These are phyloP conservation scores for Chroicocephalus ridibundus DNA, from an alignment of 2,113 vertebrate species.

Conservation along the genomic window DNA sequence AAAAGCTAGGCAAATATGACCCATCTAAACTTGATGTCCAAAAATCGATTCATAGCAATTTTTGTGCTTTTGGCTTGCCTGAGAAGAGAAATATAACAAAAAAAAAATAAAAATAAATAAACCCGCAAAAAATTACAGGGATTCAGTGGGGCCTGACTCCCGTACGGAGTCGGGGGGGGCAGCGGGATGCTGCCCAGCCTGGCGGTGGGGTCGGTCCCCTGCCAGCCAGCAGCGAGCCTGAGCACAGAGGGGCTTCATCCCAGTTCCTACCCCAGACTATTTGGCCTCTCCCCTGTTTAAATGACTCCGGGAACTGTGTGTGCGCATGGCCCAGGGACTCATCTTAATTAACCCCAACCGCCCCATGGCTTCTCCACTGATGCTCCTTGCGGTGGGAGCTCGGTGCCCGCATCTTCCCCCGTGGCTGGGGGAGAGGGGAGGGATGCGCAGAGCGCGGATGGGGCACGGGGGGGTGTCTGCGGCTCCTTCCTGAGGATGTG, in stretches of 20 bases:
- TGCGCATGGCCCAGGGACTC: fast-evolving
- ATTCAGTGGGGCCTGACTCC: not conserved
- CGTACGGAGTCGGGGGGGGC: fast-evolving
- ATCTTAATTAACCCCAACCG: fast-evolving
- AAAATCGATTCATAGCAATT: constrained; percentile 48
- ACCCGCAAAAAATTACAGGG: not conserved
- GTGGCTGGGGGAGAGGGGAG: not conserved
- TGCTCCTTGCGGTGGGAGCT: fast-evolving
- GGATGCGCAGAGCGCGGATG: fast-evolving
- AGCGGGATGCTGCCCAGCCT: not conserved
- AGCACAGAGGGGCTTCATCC: fast-evolving
- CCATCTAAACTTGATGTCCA: constrained; percentile 42
- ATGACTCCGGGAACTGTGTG: fast-evolving
- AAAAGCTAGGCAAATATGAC: constrained; percentile 69
- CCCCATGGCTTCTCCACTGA: fast-evolving
- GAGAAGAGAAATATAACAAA: not conserved
- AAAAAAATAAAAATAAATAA: not conserved
- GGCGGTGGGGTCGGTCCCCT: not conserved
- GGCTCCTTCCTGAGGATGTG: fast-evolving
- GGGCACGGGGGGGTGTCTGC: fast-evolving
- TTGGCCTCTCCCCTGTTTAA: fast-evolving
- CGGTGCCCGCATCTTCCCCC: fast-evolving
- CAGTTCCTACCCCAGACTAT: fast-evolving
- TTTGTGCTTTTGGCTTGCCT: constrained; percentile 59
- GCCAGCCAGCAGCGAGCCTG: not conserved